phyloP scores from a whole-genome alignment of 2,113 vertebrate species.

The Chascanopsetta lugubris region DNA sequence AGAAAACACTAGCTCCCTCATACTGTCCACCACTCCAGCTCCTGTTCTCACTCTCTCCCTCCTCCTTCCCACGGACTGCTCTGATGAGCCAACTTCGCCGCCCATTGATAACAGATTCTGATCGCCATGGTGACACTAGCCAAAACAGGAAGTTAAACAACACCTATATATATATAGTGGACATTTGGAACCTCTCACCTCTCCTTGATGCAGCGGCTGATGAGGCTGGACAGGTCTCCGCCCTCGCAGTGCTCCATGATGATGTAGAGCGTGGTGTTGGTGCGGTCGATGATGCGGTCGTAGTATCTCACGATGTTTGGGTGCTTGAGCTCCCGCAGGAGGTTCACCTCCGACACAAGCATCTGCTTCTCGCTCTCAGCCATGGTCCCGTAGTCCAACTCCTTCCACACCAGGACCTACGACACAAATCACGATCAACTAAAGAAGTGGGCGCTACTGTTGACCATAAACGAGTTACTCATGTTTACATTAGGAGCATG shows the following conservation, averaged over 20 bases:
- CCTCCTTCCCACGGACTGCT: too few species aligned
- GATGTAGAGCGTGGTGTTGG: conserved; percentile 90
- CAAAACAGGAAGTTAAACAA: too few species aligned
- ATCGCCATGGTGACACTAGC: too few species aligned
- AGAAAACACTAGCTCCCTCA: too few species aligned
- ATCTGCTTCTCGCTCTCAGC: conserved; percentile 93
- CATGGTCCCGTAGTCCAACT: conserved; percentile 95
- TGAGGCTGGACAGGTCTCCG: conserved; percentile 90
- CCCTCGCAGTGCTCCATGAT: conserved; percentile 98
- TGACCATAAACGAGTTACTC: too few species aligned
- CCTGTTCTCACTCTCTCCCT: too few species aligned
- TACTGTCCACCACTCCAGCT: too few species aligned
- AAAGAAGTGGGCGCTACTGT: neutral
- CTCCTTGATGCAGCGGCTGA: conserved; percentile 87
- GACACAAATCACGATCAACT: neutral
- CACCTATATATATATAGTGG: too few species aligned
- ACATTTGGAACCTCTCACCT: conserved; percentile 72
- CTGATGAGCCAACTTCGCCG: too few species aligned
- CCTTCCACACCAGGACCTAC: conserved; percentile 96
- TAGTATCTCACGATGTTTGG: conserved; percentile 95
- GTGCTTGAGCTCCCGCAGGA: conserved; percentile 92
- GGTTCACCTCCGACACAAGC: conserved; percentile 97
- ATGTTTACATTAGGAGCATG: too few species aligned
- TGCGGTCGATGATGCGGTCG: conserved; percentile 93
- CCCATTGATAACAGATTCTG: too few species aligned